Evolutionary conservation across 53 echinoderm and acorn worm genomes (phyloP), one percentile per base, ranked within the genome.

Genomic region (Holothuria scabra): DNA sequence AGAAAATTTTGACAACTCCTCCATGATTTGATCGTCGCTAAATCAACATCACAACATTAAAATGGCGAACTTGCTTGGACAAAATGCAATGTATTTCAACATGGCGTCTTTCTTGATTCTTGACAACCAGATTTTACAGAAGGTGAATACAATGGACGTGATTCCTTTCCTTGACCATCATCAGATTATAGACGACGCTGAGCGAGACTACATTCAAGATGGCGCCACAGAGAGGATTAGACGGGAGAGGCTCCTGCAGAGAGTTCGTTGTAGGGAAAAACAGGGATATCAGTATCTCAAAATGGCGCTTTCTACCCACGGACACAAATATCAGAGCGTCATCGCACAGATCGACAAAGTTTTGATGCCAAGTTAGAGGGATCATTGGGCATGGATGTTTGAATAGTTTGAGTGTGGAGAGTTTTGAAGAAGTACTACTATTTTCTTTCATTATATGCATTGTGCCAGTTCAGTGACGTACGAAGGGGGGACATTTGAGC

Each of bases 101-200:
- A 89, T 89, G 90, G 91, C 91, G 28, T 88, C 87, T 4, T 76
- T 87, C 59, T 68, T 91, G 21, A 91, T 91, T 72, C 84, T 91
- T 18, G 91, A 91, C 62, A 87, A 91, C 84, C 87, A 91, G 84
- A 87, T 91, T 38, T 79, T 75, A 22, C 84, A 87, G 61, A 30
- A 24, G 2, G 87, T 91, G 8, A 82, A 56, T 28, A 87, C 83
- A 9, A 33, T 48, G 37, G 91, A 91, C 35, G 91, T 91, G 66
- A 16, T 91, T 18, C 91, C 78, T 20, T 84, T 74, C 79, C 76
- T 91, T 65, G 69, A 62, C 3, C 26, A 69, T 2, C 59, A 76
- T 56, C 30, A 62, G 9, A 68, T 37, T 21, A 46, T 91, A 12
- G 83, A 66, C 33, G 67, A 79, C 2, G 25, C 59, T 14, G 87